Base-by-base conservation (phyloP, 2,113 vertebrate species). In the Mystacornis crossleyi region DNA sequence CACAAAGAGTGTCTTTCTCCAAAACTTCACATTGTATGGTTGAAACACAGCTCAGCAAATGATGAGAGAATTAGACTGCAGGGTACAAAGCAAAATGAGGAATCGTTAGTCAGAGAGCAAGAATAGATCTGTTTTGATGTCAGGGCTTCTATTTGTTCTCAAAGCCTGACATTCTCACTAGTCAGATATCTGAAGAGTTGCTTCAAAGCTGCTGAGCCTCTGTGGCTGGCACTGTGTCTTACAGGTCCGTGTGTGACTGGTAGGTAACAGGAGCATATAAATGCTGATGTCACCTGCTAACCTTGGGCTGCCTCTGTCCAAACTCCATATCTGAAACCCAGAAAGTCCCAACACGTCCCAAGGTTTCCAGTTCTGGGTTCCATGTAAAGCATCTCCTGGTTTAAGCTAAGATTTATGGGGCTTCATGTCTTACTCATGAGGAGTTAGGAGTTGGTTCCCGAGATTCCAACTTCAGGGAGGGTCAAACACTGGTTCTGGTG, bases 211-310 rank as follows among this genome's bases (percentile, higher is more conserved):
- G 36, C 66, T 18, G 26, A 26, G 51, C 2, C 2, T 33, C 61
- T 1, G 0, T 61, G 51, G 23, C 45, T 89, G 61, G 10, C 24
- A 5, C 66, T 40, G 66, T 25, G 54, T 65, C 50, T 40, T 25
- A 38, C 21, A 28, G 17, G 5, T 34, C 31, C 36, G 11, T 15
- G 15, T 38, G 31, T 25, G 50, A 9, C 50, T 66, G 5, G 5
- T n/a, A 14, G 34, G 24, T 58, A 28, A 28, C 28, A 45, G 81
- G 34, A 75, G 11, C 33, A 23, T 54, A 4, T 53, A 80, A 55
- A 20, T 0, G 0, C 29, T 40, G 36, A 9, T 14, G 8, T 45
- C 62, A 23, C 10, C 20, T 70, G 66, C 36, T 25, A 4, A 20
- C 19, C n/a, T 7, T 28, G 57, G 40, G n/a, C 64, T 60, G 40